These are phyloP conservation scores for Micrasema longulum DNA, from an alignment of 1,140 invertebrate species.

Conservation along the genomic window DNA sequence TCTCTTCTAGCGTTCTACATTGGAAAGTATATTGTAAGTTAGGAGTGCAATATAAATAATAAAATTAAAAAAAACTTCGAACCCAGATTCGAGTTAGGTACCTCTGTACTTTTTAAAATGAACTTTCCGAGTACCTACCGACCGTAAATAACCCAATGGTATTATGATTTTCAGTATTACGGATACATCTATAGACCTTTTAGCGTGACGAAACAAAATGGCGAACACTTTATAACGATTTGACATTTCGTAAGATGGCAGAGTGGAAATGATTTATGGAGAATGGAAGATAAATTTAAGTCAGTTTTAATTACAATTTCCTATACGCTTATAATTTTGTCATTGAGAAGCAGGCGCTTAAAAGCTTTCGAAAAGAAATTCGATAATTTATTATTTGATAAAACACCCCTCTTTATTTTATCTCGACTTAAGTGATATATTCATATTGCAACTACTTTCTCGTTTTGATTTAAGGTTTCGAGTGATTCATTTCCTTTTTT, in stretches of 20 bases:
- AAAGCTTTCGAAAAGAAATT: slow-evolving; percentile 24
- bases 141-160: no score
- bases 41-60: slow-evolving; percentile 2
- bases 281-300: slow-evolving; percentile 33
- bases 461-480: no score
- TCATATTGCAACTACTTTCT: not conserved
- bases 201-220: slow-evolving; percentile 34
- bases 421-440: slow-evolving; percentile 7
- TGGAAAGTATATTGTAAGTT: slow-evolving; percentile 19
- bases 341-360: slow-evolving; percentile 11
- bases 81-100: not conserved
- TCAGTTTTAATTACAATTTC: slow-evolving; percentile 40
- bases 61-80: slow-evolving; percentile 3
- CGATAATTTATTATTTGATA: slow-evolving; percentile 34
- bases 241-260: slow-evolving; percentile 38
- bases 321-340: slow-evolving; percentile 9
- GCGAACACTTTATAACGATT: slow-evolving; percentile 28
- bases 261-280: slow-evolving; percentile 31
- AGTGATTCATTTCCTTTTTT: no score
- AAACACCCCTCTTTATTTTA: slow-evolving; percentile 19
- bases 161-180: not conserved
- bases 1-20: slow-evolving; percentile 31
- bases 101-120: not conserved
- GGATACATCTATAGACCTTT: slow-evolving; percentile 15
- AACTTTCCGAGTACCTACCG: not conserved